Conservation (phyloP, 2,888 invertebrate genomes). For the Toxonevra muliebris region DNA sequence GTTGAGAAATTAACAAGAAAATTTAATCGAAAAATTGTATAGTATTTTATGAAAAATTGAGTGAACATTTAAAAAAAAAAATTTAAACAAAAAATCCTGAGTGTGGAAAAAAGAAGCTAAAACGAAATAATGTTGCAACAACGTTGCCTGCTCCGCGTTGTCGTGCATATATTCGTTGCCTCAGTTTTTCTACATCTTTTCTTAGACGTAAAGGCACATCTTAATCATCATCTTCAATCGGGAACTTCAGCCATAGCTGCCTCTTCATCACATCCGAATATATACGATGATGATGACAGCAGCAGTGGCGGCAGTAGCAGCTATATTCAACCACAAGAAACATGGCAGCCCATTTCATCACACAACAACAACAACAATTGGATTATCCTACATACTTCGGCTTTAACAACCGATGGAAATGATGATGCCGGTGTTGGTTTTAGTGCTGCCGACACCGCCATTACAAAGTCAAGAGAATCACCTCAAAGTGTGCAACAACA, state of each 20-base stretch:
- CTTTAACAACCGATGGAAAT: conserved; percentile 6
- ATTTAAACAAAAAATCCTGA: too few relatives aligned
- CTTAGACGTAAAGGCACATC: too few relatives aligned
- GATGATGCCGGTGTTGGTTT: background rate
- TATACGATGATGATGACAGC: conserved; percentile 25
- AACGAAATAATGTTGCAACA: conserved; percentile 40
- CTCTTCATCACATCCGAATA: conserved; percentile 13
- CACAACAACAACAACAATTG: conserved; percentile 54
- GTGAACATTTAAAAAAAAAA: too few relatives aligned
- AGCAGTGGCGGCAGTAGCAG: conserved; percentile 27
- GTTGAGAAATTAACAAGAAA: conserved; percentile 26
- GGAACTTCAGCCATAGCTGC: conserved; percentile 38
- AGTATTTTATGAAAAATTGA: too few relatives aligned
- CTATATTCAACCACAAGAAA: conserved; percentile 22
- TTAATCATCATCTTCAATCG: conserved; percentile 3
- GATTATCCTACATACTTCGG: conserved; percentile 51
- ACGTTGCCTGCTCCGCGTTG: conserved; percentile 24
- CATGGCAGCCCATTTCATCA: conserved; percentile 50
- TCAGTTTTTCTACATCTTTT: background rate
- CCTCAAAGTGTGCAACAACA: background rate
- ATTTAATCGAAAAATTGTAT: background rate
- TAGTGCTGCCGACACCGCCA: background rate
- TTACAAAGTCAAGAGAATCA: background rate
- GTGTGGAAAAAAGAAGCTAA: background rate
- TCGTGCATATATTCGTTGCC: background rate